Conservation (phyloP, 2,888 invertebrate species). For the Mythimna vitellina region DNA sequence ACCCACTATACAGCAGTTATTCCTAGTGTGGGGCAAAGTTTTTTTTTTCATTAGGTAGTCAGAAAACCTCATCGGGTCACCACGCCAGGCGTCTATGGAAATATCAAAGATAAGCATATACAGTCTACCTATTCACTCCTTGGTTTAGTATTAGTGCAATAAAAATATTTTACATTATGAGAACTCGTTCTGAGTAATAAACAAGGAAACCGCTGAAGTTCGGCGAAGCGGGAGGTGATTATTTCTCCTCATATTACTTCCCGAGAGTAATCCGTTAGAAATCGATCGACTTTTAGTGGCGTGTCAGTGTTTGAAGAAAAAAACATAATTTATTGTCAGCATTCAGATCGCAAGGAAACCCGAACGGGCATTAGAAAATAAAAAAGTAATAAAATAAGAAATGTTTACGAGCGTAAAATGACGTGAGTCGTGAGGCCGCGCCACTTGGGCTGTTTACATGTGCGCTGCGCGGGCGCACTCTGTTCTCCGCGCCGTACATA, state of each 20-base stretch:
- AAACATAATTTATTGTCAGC: constrained; percentile 90
- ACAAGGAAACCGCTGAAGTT: constrained; percentile 88
- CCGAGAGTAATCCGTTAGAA: constrained; percentile 89
- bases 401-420: constrained; percentile 90
- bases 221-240: constrained; percentile 86
- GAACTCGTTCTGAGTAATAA: constrained; percentile 87
- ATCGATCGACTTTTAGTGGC: constrained; percentile 90
- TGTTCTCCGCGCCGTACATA: constrained; percentile 72
- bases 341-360: constrained; percentile 88
- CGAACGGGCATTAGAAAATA: constrained; percentile 89
- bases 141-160: constrained; percentile 61
- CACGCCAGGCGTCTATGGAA: constrained; percentile 26
- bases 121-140: constrained; percentile 43
- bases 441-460: constrained; percentile 83
- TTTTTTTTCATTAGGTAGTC: too few relatives aligned
- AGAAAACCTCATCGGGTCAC: not conserved
- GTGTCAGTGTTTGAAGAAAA: constrained; percentile 89
- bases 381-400: constrained; percentile 89
- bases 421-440: constrained; percentile 85
- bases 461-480: constrained; percentile 74
- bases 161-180: constrained; percentile 72
- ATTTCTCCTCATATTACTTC: constrained; percentile 87
- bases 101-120: constrained; percentile 39
- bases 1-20: too few relatives aligned
- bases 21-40: too few relatives aligned